A percentile compares a stretch with the other conserved stretches of the same genome.
Conservation (phyloP, 2,113 vertebrate genomes). For the Saimiri boliviensis region DNA sequence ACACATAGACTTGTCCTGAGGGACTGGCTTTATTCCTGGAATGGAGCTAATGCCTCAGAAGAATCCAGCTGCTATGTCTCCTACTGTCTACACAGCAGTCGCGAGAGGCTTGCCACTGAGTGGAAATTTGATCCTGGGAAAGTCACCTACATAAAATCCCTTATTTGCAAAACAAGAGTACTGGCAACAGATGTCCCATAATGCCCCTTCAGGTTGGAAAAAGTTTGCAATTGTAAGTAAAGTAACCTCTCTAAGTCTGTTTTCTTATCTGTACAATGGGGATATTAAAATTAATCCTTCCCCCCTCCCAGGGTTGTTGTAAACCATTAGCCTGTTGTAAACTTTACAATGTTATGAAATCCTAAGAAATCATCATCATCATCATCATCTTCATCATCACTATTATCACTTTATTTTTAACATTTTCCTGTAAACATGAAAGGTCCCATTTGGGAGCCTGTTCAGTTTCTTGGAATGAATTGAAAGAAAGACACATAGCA, state of each 20-base stretch:
- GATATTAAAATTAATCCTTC: neutral
- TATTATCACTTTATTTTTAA: neutral
- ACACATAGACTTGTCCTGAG: neutral
- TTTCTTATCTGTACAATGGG: neutral
- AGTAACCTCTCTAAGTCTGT: neutral
- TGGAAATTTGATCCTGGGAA: neutral
- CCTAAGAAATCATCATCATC: neutral
- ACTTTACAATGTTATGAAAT: neutral
- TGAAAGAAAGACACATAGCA: neutral
- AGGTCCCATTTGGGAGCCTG: neutral
- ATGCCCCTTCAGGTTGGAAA: neutral
- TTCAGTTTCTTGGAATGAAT: constrained; percentile 11
- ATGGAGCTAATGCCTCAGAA: neutral
- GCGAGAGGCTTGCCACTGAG: neutral
- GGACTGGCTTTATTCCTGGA: neutral
- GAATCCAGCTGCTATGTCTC: neutral
- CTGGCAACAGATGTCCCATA: neutral
- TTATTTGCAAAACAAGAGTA: neutral
- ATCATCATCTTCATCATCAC: neutral
- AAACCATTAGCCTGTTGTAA: neutral
- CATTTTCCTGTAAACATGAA: neutral
- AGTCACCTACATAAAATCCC: neutral
- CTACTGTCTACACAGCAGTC: neutral
- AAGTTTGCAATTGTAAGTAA: neutral
- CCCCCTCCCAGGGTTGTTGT: neutral